Evolutionary conservation across 2,113 vertebrate species (phyloP), one percentile per base, ranked within the genome.

Genomic region (cattle (Bos taurus)): DNA sequence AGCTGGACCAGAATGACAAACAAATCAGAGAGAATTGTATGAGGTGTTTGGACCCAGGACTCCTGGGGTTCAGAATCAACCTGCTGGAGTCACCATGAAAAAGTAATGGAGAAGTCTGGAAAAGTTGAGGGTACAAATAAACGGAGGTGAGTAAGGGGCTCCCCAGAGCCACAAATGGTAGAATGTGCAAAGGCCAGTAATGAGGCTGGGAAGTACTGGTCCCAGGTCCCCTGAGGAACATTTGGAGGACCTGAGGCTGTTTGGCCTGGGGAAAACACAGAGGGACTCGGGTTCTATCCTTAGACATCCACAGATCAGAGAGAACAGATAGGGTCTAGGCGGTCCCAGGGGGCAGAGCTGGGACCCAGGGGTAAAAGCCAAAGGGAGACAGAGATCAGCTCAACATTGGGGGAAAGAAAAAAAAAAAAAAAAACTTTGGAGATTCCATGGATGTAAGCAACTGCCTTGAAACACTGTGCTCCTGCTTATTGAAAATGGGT

Each of bases 41-140:
- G 64, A 92, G 7, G 15, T 88, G 25, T 83, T 26, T 90, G 50
- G 26, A 59, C 48, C 36, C 64, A 81, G n/a, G 46, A 89, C 50
- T 57, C 50, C 30, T 25, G n/a, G 16, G 5, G 3, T 88, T 93
- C 77, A 36, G 26, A 57, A 36, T 57, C 52, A 50, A 85, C 36
- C 25, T 43, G 6, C 40, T 89, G 57, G 48, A 19, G n/a, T 71
- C 62, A 54, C 11, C 26, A 88, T 46, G 57, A 90, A 90, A 95
- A 33, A n/a, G 62, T 62, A 84, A 97, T 5, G 4, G 48, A 90
- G 17, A 90, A 57, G 10, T 57, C 54, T 85, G 28, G 52, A 80
- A 92, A 97, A 94, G 59, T 48, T 71, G 46, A 90, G 74, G 36
- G 23, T 71, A 88, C 25, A 97, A 97, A 90, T 78, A 95, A 91